phyloP scores from a whole-genome alignment of 2,113 vertebrate genomes.

The Pyrgilauda ruficollis region DNA sequence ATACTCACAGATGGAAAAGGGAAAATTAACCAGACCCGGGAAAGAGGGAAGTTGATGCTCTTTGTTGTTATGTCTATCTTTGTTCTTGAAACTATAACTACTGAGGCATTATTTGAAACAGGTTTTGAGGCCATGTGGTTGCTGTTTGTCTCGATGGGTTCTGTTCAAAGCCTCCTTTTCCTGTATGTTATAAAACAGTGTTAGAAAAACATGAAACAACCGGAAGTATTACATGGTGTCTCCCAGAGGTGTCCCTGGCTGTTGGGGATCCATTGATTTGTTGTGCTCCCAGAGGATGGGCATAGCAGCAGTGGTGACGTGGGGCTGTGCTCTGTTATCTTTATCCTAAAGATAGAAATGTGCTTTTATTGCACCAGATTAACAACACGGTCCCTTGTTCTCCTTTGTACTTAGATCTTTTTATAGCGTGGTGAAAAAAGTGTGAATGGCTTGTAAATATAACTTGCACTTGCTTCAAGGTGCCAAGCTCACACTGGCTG shows the following conservation, averaged over 20 bases:
- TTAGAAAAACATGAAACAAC: background rate
- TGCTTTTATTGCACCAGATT: background rate
- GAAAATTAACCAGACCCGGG: conserved; percentile 3
- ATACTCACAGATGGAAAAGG: background rate
- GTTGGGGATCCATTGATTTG: background rate
- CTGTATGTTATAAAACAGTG: background rate
- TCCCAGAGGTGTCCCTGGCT: background rate
- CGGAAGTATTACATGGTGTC: background rate
- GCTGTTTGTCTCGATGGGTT: conserved; percentile 12
- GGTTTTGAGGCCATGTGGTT: background rate
- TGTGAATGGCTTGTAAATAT: background rate
- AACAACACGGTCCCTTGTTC: background rate
- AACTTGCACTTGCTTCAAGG: background rate
- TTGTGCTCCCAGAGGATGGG: background rate
- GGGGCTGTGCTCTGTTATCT: background rate
- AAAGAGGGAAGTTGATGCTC: background rate
- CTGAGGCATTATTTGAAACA: conserved; percentile 17
- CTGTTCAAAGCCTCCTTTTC: conserved; percentile 2
- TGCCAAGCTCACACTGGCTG: background rate
- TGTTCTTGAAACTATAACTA: background rate
- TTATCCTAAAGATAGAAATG: background rate
- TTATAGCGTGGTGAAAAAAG: background rate
- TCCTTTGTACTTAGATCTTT: background rate
- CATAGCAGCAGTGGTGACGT: background rate
- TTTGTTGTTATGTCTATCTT: background rate